phyloP scores from a whole-genome alignment of 2,888 invertebrate genomes.

The Drosophila lutescens region DNA sequence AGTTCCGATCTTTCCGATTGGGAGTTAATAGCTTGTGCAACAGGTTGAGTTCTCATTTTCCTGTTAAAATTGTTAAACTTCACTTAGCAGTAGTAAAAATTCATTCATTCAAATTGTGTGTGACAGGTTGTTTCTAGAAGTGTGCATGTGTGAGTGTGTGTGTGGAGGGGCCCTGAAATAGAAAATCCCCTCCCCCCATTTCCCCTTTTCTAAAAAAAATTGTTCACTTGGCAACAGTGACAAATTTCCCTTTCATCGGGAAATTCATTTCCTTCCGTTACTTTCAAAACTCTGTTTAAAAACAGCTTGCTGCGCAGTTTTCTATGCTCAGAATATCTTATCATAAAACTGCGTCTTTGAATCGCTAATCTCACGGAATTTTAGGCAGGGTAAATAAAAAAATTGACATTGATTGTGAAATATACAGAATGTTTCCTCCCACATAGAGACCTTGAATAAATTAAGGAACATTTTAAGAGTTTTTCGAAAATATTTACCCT shows the following conservation, averaged over 20 bases:
- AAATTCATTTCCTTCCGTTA: constrained; percentile 2
- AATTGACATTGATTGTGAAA: constrained; percentile 24
- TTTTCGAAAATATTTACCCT: background rate
- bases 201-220: background rate
- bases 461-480: background rate
- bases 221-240: constrained; percentile 30
- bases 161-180: constrained; percentile 48
- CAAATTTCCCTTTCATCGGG: constrained; percentile 20
- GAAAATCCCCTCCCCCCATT: background rate
- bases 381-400: background rate
- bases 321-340: constrained; percentile 4
- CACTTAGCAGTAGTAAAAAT: background rate
- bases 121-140: constrained; percentile 62
- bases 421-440: background rate
- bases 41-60: background rate
- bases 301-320: constrained; percentile 13
- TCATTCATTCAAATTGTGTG: constrained; percentile 12
- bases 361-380: background rate
- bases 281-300: background rate
- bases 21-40: background rate
- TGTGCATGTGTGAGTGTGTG: constrained; percentile 19
- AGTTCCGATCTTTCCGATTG: background rate
- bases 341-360: constrained; percentile 7
- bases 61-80: background rate
- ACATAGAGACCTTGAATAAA: background rate